Percentiles rank a stretch among this genome's conserved stretches.
Conservation (phyloP, 2,113 vertebrate species). For the Castor canadensis region DNA sequence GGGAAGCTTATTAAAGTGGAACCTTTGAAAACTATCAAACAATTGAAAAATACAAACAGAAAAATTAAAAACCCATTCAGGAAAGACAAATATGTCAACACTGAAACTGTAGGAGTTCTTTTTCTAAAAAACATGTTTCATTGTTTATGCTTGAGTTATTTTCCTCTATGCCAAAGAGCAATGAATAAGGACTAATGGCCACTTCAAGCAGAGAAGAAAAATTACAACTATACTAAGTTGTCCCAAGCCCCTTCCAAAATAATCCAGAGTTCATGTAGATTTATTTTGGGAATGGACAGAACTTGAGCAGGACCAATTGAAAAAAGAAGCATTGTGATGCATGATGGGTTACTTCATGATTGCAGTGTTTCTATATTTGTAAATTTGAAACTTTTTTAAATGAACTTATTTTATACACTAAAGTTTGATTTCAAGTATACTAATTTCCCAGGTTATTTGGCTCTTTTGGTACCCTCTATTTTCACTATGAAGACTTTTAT, state of each 20-base stretch:
- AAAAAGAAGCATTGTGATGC: not conserved
- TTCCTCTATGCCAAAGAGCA: not conserved
- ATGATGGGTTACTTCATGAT: too few relatives aligned
- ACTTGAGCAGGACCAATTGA: not conserved
- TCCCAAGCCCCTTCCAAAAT: not conserved
- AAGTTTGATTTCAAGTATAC: not conserved
- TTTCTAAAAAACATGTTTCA: not conserved
- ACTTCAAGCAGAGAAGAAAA: not conserved
- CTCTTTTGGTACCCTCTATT: not conserved
- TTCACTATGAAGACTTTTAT: not conserved
- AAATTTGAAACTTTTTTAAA: not conserved
- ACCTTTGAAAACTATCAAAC: not conserved
- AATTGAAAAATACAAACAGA: constrained; percentile 36
- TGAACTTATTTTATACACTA: not conserved
- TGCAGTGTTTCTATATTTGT: not conserved
- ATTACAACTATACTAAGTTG: not conserved
- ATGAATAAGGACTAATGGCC: not conserved
- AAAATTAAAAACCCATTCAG: not conserved
- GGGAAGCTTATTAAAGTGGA: not conserved
- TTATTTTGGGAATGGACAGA: not conserved
- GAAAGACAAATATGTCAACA: not conserved
- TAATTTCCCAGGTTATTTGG: not conserved
- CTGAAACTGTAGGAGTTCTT: not conserved
- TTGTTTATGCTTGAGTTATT: not conserved
- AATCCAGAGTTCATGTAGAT: not conserved